Conservation (phyloP, 2,113 vertebrate species). For the Hydropotes inermis region DNA sequence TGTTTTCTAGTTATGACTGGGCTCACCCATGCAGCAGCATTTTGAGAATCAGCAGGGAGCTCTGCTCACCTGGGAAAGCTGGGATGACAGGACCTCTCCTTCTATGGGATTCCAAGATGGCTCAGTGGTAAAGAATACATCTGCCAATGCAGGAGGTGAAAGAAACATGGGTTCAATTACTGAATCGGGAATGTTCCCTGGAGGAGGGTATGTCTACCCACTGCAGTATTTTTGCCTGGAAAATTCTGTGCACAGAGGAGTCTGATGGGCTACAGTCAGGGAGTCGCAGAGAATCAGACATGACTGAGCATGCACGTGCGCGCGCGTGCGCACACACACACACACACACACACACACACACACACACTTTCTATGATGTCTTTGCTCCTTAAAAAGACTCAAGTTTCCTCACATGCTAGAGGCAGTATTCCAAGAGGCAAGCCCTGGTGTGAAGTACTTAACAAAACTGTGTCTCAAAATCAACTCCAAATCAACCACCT, state of each 20-base stretch:
- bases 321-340: accelerated
- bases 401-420: background rate
- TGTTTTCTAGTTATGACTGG: background rate
- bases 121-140: background rate
- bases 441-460: background rate
- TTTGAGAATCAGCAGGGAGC: background rate
- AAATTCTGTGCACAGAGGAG: background rate
- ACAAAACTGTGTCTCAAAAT: background rate
- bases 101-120: background rate
- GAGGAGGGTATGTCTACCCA: background rate
- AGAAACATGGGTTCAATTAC: background rate
- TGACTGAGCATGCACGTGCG: background rate
- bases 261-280: background rate
- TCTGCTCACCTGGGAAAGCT: background rate
- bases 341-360: background rate
- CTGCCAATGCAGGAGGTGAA: background rate
- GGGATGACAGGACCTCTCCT: background rate
- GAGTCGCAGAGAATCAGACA: background rate
- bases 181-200: background rate
- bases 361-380: background rate
- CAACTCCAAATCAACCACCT: background rate
- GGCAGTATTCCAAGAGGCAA: background rate
- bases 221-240: background rate
- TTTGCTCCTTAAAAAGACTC: background rate
- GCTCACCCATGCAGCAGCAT: background rate